Conservation (phyloP, 2,888 invertebrate species). For the Nymphalis polychloros region DNA sequence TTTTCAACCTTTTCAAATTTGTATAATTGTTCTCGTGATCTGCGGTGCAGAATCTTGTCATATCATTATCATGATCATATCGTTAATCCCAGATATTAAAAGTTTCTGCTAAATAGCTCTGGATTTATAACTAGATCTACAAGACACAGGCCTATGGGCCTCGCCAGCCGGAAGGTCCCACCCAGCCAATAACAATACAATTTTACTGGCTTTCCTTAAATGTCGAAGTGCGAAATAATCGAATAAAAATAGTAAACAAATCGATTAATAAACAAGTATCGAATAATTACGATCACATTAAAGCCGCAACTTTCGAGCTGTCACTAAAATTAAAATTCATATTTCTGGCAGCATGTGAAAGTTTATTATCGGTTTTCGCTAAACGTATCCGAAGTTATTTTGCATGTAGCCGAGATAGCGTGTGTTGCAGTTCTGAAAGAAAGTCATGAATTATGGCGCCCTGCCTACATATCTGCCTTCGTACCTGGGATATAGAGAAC, state of each 20-base stretch:
- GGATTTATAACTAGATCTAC: too few relatives aligned
- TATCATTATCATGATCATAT: too few relatives aligned
- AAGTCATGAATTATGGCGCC: constrained; percentile 67
- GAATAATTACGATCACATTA: not conserved
- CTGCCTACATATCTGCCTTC: constrained; percentile 37
- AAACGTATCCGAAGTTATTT: constrained; percentile 73
- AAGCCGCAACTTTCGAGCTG: constrained; percentile 15
- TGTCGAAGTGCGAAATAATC: too few relatives aligned
- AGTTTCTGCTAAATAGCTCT: too few relatives aligned
- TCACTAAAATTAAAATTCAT: constrained; percentile 40
- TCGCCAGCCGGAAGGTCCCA: too few relatives aligned
- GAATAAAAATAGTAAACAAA: not conserved
- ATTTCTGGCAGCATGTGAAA: constrained; percentile 43
- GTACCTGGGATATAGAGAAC: constrained; percentile 12
- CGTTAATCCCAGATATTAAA: too few relatives aligned
- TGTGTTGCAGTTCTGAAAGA: constrained; percentile 68
- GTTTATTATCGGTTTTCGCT: constrained; percentile 69
- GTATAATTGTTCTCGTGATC: too few relatives aligned
- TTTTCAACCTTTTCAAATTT: too few relatives aligned
- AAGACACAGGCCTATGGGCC: too few relatives aligned
- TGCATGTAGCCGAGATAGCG: constrained; percentile 72
- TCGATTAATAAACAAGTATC: not conserved
- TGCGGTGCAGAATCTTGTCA: too few relatives aligned
- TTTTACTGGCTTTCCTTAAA: too few relatives aligned
- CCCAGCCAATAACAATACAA: too few relatives aligned